Base-by-base conservation (phyloP, 2,888 invertebrate genomes). In the Poecilobothrus nobilitatus region DNA sequence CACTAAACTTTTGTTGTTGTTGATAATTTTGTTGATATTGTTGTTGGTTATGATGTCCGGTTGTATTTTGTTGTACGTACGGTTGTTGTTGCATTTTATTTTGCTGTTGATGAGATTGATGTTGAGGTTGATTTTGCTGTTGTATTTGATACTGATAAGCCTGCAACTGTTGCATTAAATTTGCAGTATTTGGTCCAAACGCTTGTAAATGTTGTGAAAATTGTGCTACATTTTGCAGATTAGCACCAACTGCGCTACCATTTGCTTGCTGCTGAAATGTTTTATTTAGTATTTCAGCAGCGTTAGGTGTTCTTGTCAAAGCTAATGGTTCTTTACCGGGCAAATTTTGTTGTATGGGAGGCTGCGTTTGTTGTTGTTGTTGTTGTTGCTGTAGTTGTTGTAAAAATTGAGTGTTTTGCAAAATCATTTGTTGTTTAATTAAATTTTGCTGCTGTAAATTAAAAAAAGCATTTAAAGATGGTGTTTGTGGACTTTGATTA, bases 91-190 rank as follows among this genome's bases (percentile, higher is more conserved):
- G 84, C 83, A 74, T 83, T 83, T 68, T 72, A 65, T 70, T 72
- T 37, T 67, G 73, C 44, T 69, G 72, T 41, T 72, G 73, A n/a
- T 71, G 71, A 44, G 65, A 71, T 33, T 73, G 74, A 9, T 74
- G 76, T 44, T 74, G 74, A 33, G 73, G 74, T 33, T 74, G 75
- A n/a, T 71, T 84, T 77, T 76, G 84, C 80, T 63, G 84, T 82
- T 72, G 85, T 83, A 76, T 75, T 72, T 77, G 77, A 71, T 74
- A 74, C 62, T 76, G 76, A 70, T 77, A 75, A 70, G 75, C 77
- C 68, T 77, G 77, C 68, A 78, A 66, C 65, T 77, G 77, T 70
- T 78, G 78, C 72, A 78, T 76, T 41, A 78, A 71, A 70, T 76
- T 78, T 27, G 76, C 75, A 6, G 75, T 74, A 65, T 69, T 70